phyloP scores from a whole-genome alignment of 2,797 vertebrate species.

The Morelia viridis region DNA sequence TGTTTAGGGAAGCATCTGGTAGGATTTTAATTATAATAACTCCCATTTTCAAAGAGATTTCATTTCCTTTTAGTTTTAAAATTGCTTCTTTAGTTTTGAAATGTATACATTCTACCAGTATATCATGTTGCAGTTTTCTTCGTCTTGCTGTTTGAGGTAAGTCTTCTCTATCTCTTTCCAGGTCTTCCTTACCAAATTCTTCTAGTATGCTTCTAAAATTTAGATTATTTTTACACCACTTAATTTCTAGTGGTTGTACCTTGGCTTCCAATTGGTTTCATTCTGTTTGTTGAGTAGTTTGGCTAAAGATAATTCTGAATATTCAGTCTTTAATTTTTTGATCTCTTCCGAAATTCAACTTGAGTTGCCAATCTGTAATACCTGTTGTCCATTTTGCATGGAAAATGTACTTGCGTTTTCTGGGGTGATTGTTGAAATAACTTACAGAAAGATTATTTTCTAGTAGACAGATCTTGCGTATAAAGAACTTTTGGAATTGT shows the following conservation, averaged over 20 bases:
- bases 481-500: neutral
- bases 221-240: neutral
- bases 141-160: neutral
- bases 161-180: neutral
- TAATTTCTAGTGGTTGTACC: neutral
- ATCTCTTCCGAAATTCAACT: neutral
- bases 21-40: neutral
- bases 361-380: neutral
- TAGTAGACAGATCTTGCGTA: neutral
- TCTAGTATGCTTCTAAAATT: neutral
- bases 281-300: neutral
- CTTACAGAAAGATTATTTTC: neutral
- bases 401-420: neutral
- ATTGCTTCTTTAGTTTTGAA: neutral
- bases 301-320: neutral
- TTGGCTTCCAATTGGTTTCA: neutral
- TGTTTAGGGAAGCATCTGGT: too few species aligned
- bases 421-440: neutral
- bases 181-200: neutral
- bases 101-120: neutral
- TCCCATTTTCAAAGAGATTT: neutral
- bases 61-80: neutral
- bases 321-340: too few species aligned
- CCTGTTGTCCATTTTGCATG: neutral
- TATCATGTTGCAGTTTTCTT: neutral